These are phyloP conservation scores for Cheilosia vulpina DNA, from an alignment of 2,888 invertebrate species.

Conservation along the genomic window DNA sequence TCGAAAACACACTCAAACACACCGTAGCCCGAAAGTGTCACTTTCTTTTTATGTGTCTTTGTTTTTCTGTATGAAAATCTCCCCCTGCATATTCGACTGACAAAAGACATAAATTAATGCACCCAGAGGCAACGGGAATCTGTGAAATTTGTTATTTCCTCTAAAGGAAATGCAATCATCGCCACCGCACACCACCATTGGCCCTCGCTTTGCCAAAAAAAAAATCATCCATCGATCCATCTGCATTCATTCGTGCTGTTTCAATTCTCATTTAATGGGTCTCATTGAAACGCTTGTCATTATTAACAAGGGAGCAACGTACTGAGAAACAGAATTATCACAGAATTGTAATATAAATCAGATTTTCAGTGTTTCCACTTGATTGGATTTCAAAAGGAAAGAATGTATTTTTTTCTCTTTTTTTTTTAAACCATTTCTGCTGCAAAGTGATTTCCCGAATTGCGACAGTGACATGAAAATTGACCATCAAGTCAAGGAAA, in stretches of 20 bases:
- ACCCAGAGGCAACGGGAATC: not conserved
- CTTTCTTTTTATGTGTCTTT: not conserved
- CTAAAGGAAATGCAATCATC: slow-evolving; percentile 31
- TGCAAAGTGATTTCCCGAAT: slow-evolving; percentile 23
- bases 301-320: slow-evolving; percentile 36
- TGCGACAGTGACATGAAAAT: slow-evolving; percentile 10
- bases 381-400: slow-evolving; percentile 41
- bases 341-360: slow-evolving; percentile 52
- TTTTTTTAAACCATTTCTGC: slow-evolving; percentile 1
- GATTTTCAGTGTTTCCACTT: slow-evolving; percentile 51
- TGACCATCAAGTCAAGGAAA: slow-evolving; percentile 17
- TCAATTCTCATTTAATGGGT: slow-evolving; percentile 29
- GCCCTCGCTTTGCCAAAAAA: slow-evolving; percentile 11
- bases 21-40: not conserved
- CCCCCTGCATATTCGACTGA: slow-evolving; percentile 32
- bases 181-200: not conserved
- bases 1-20: slow-evolving; percentile 1
- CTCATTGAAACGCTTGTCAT: slow-evolving; percentile 41
- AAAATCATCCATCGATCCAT: slow-evolving; percentile 28
- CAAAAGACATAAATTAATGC: slow-evolving; percentile 33
- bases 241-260: slow-evolving; percentile 26
- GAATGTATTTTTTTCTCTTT: not conserved
- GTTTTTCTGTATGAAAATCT: slow-evolving; percentile 12
- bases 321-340: not conserved
- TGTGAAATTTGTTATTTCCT: slow-evolving; percentile 50